Evolutionary conservation across 1,140 invertebrate species (phyloP).

Genomic region (Bemisia tabaci): DNA sequence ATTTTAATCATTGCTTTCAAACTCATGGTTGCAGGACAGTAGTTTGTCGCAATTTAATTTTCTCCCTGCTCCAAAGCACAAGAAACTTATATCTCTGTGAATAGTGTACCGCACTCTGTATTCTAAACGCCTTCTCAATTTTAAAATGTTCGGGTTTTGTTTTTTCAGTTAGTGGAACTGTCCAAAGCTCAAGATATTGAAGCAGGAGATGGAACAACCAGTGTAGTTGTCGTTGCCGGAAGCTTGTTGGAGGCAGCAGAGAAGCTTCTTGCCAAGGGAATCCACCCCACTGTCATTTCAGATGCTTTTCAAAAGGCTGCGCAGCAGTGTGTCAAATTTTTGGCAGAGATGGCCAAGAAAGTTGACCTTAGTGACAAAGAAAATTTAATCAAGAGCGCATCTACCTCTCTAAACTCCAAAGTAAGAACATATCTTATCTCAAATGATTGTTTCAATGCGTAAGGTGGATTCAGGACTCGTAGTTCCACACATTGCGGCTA

Average conservation of each 20-base stretch:
- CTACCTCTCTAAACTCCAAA: conserved; percentile 96
- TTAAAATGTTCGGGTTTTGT: too few relatives aligned
- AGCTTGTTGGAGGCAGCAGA: conserved; percentile 88
- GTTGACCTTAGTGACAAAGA: conserved; percentile 79
- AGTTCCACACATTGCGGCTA: too few relatives aligned
- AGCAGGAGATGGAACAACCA: conserved; percentile 98
- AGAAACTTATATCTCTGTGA: not conserved
- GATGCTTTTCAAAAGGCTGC: conserved; percentile 92
- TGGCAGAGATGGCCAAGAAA: conserved; percentile 71
- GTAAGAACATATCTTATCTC: too few relatives aligned
- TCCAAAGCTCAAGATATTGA: conserved; percentile 98
- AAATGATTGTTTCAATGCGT: too few relatives aligned
- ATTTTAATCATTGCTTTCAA: too few relatives aligned
- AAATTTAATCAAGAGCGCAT: conserved; percentile 82
- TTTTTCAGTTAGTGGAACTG: conserved; percentile 79
- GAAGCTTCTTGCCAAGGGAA: conserved; percentile 82
- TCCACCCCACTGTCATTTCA: conserved; percentile 95
- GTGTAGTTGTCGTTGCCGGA: conserved; percentile 92
- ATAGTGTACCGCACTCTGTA: too few relatives aligned
- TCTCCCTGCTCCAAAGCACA: too few relatives aligned
- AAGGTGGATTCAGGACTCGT: too few relatives aligned
- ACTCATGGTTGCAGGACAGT: too few relatives aligned
- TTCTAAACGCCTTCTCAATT: too few relatives aligned
- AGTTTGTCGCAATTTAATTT: too few relatives aligned
- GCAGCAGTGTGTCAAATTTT: conserved; percentile 67